Evolutionary conservation across 2,888 invertebrate species (phyloP), one percentile per base, ranked within the genome.

Genomic region (Tupiocoris notatus): DNA sequence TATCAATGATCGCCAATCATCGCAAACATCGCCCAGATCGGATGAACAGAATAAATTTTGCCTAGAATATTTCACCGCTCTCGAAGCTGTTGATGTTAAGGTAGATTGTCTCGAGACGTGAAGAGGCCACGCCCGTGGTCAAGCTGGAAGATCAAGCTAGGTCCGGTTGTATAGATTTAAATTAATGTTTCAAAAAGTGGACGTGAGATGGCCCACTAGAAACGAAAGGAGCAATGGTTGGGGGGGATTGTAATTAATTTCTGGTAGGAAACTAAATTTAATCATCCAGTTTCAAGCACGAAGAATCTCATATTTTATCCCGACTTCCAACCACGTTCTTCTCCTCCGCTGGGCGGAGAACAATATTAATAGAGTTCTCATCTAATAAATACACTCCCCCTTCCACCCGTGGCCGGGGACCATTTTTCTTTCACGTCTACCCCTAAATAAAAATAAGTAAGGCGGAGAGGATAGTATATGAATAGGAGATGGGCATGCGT

Each of bases 311-410:
- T 70, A 70, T 58, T 59, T 70, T 59, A 70, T 70, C 58, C 59
- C 23, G 22, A 23, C 24, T 58, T 24, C 70, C 24, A 59, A 67
- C 54, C n/a, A n/a, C n/a, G n/a, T n/a, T n/a, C n/a, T n/a, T n/a
- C n/a, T n/a, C n/a, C n/a, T n/a, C 6, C 12, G 39, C 39, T 39
- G 39, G 39, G 39, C 3, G 39, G 39, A 39, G 39, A 39, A 59
- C 70, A 70, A 70, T 70, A 70, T 70, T 70, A 70, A 70, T 70
- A 70, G 70, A 70, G 70, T 70, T 70, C 70, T 70, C 70, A 70
- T 70, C 70, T 59, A 39, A 39, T 39, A 39, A 39, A 39, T 39
- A 39, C 39, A 39, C 39, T 39, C 12, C 39, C 39, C 39, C 39
- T 39, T 39, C 39, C 39, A 39, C 39, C 12, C 39, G 39, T 39